Evolutionary conservation across 2,113 vertebrate genomes (phyloP).

Genomic region (Perca schrenkii): DNA sequence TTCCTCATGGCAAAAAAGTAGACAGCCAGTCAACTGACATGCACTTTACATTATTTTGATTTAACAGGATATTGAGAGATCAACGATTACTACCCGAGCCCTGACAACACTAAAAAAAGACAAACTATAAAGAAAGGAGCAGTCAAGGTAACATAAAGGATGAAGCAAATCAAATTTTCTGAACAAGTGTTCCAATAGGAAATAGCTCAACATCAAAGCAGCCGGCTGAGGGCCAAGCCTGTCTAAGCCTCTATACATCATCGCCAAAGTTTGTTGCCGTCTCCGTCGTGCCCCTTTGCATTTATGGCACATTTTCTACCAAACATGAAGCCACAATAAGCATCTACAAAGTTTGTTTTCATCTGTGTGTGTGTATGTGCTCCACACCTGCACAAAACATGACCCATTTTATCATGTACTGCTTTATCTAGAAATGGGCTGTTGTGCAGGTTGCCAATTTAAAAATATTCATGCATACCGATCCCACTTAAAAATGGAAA

Average conservation of each 20-base stretch:
- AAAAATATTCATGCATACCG: slow-evolving; percentile 75
- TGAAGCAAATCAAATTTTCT: slow-evolving; percentile 14
- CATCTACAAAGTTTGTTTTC: slow-evolving; percentile 23
- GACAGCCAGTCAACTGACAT: slow-evolving; percentile 22
- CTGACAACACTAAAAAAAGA: not conserved
- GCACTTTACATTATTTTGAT: slow-evolving; percentile 5
- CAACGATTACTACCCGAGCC: not conserved
- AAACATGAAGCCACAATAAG: slow-evolving; percentile 17
- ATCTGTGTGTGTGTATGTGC: not conserved
- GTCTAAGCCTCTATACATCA: slow-evolving; percentile 39
- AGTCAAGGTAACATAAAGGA: slow-evolving; percentile 10
- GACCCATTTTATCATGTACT: slow-evolving; percentile 70
- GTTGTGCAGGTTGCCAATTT: slow-evolving; percentile 72
- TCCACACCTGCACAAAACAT: slow-evolving; percentile 63
- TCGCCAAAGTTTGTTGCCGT: slow-evolving; percentile 28
- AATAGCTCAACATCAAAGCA: slow-evolving; percentile 59
- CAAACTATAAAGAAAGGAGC: not conserved
- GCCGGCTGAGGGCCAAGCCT: slow-evolving; percentile 39
- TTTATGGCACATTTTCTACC: slow-evolving; percentile 33
- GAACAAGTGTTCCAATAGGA: slow-evolving; percentile 25
- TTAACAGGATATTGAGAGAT: slow-evolving; percentile 17
- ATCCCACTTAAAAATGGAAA: slow-evolving; percentile 79
- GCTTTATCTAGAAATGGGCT: slow-evolving; percentile 65
- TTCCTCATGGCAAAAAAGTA: slow-evolving; percentile 53
- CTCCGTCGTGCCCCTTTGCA: not conserved